Evolutionary conservation across 2,797 vertebrate species (phyloP), one percentile per base, ranked within the genome.

Genomic region (Xenops minutus): DNA sequence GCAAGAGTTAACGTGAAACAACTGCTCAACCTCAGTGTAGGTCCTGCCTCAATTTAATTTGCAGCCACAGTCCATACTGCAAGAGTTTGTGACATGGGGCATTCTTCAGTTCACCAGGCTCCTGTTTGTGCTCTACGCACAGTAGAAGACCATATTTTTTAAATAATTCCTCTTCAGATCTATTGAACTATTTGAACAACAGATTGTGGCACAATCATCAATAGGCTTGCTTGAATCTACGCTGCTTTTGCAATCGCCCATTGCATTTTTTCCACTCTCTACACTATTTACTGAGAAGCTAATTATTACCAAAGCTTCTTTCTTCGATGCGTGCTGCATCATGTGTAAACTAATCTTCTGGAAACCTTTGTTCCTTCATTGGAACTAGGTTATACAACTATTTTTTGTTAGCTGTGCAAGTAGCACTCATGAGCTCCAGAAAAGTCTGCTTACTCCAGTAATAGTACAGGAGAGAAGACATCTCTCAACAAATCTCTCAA

Each of bases 281-380:
- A 51, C 6, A 26, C 34, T 69, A 56, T 84, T 92, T 46, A 79
- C 12, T 68, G 63, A 93, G 68, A 39, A 87, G 82, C 58, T 92
- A 93, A 85, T 81, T 91, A 91, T 68, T 90, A 88, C 56, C 79
- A 89, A 95, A 83, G 61, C 68, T 62, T 34, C 69, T 75, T 86
- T 94, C 80, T 88, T 76, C 55, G 72, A n/a, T 19, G 46, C 19
- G 18, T 37, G 71, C 80, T 81, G 67, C 62, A 78, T 68, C n/a
- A 37, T 27, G 29, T 66, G 80, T 78, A 86, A 92, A 86, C 58
- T 75, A 85, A 76, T 85, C 77, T 86, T 63, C 32, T 59, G 67
- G 74, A 64, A 95, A 93, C 59, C 63, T 93, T 87, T 85, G 64
- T 68, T 85, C 72, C 37, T 87, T 63, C 12, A 32, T 73, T 74